Base-by-base conservation (phyloP, 1,140 invertebrate genomes). In the Drosophila trapezifrons region DNA sequence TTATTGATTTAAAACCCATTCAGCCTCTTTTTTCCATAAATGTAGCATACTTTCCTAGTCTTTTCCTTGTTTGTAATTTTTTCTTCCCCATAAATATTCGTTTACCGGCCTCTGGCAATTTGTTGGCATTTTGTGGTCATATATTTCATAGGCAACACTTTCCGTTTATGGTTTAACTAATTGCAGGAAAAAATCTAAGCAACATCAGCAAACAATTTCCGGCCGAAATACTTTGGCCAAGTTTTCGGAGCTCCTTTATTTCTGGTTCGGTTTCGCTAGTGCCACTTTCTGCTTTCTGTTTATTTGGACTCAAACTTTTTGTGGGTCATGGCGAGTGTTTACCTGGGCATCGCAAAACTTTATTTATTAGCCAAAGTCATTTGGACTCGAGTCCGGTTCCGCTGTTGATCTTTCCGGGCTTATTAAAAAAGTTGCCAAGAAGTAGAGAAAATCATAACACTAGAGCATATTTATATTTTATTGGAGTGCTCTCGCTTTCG, bases 341-440 rank as follows among this genome's bases (percentile, higher is more conserved):
- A 72, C 69, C 69, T 72, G 69, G 25, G 27, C 52, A 58, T 38
- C 27, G 43, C 20, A 35, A 32, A 72, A 72, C 69, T 72, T 72
- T 72, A 72, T 72, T 72, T 72, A 71, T 72, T 72, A 72, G 66
- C 69, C 51, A 71, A 72, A 72, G 69, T 72, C 66, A 71, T 71
- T 71, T 71, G 51, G 65, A 46, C 29, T 42, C 29, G 62, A 47
- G 65, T 57, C 35, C 65, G 35, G 42, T 38, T 35, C 10, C n/a
- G 52, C 35, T 72, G 66, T 72, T 72, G 67, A 72, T 72, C 52
- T 72, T 72, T 71, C 10, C 20, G 18, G 67, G 27, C 51, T 47
- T 71, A 72, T 72, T 72, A 72, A 72, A 72, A 72, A 72, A 72
- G 66, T 72, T 72, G 27, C 22, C 55, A 20, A 42, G 20, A 22